Evolutionary conservation across 1,140 invertebrate genomes (phyloP).

Genomic region (Pseudomyrmex sp.): DNA sequence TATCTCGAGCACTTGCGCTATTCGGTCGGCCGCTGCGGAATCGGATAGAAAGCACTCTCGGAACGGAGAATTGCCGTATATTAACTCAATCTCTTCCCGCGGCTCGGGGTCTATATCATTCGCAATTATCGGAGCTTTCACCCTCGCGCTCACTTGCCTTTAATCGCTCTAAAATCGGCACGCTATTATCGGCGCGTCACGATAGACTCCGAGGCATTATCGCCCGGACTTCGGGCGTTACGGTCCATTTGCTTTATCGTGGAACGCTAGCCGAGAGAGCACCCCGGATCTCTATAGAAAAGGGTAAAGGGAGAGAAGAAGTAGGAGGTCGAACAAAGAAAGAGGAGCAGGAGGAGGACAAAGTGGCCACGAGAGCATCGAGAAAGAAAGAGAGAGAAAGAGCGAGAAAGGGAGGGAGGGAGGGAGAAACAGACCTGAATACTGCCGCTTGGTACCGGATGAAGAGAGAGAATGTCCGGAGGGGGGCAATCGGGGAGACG

Average conservation of each 20-base stretch:
- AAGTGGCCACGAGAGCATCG: conserved; percentile 59
- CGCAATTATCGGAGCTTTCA: conserved; percentile 57
- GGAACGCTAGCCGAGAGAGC: background rate
- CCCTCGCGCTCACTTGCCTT: conserved; percentile 34
- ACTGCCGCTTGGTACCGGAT: conserved; percentile 68
- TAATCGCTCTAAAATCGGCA: conserved; percentile 68
- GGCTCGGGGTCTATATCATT: conserved; percentile 6
- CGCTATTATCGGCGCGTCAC: conserved; percentile 20
- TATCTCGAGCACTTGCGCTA: conserved; percentile 9
- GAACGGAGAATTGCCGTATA: background rate
- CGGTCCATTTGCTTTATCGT: conserved; percentile 34
- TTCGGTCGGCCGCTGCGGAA: background rate
- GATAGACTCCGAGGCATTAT: conserved; percentile 21
- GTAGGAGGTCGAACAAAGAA: background rate
- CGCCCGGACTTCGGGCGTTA: background rate
- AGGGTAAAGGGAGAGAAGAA: conserved; percentile 23
- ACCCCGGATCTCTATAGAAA: conserved; percentile 21
- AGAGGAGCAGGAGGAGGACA: conserved; percentile 17
- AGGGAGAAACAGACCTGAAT: conserved; percentile 58
- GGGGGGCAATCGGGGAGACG: conserved; percentile 65
- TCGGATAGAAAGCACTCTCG: conserved; percentile 43
- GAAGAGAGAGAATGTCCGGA: conserved; percentile 57
- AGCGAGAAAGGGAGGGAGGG: conserved; percentile 6
- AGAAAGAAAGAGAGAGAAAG: conserved; percentile 30
- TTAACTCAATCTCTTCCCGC: conserved; percentile 13